Conservation (phyloP, 2,888 invertebrate genomes). For the Drosophila siamana region DNA sequence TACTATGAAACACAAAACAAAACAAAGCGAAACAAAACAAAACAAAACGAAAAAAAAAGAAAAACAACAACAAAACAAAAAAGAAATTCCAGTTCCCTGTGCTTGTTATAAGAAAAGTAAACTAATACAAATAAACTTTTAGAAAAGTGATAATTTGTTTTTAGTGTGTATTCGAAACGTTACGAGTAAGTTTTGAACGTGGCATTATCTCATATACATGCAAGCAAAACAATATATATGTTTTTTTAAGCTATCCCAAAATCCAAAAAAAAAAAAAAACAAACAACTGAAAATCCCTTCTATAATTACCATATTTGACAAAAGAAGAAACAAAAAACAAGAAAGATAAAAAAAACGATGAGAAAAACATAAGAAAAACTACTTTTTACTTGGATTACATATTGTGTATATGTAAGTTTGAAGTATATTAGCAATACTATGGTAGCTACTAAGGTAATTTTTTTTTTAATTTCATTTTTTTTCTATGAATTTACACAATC, state of each 20-base stretch:
- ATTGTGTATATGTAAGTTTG: constrained; percentile 48
- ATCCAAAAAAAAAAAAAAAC: too few species aligned
- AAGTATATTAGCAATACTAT: constrained; percentile 65
- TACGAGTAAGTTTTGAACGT: constrained; percentile 15
- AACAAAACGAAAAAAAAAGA: constrained; percentile 38
- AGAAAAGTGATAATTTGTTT: constrained; percentile 70
- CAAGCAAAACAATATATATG: not conserved
- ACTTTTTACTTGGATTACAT: constrained; percentile 40
- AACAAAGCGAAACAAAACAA: constrained; percentile 12
- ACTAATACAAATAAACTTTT: constrained; percentile 73
- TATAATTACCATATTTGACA: constrained; percentile 21
- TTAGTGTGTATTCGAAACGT: constrained; percentile 48
- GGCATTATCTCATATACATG: constrained; percentile 15
- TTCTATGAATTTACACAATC: constrained; percentile 75
- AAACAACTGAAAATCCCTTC: too few species aligned
- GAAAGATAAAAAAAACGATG: constrained; percentile 4
- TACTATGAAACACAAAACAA: constrained; percentile 40
- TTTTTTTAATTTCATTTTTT: constrained; percentile 65
- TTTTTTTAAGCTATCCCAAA: constrained; percentile 32
- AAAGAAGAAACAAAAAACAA: constrained; percentile 3
- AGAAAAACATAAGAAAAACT: constrained; percentile 7
- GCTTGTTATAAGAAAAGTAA: constrained; percentile 76
- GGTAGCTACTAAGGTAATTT: constrained; percentile 66
- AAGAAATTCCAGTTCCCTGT: constrained; percentile 70
- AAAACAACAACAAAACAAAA: constrained; percentile 9